These are phyloP conservation scores for Wiebesia pumilae DNA, from an alignment of 1,140 invertebrate species.

Conservation along the genomic window DNA sequence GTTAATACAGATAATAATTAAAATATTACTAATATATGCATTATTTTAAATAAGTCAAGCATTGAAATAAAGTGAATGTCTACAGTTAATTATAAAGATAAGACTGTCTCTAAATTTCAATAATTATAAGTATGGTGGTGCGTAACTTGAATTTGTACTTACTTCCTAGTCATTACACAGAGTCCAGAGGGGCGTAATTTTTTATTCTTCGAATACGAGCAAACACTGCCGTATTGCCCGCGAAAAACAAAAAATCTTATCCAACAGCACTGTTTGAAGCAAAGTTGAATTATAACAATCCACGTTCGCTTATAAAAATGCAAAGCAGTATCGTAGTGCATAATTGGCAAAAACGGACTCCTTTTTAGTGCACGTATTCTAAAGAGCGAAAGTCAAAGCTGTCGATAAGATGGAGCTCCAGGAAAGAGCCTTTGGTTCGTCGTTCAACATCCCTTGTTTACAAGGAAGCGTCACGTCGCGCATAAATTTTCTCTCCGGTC, in stretches of 20 bases:
- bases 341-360: background rate
- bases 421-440: background rate
- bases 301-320: background rate
- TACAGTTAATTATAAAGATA: background rate
- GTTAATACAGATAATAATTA: too few relatives aligned
- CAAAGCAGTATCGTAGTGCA: background rate
- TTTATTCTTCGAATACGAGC: background rate
- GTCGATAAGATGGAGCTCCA: too few relatives aligned
- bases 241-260: background rate
- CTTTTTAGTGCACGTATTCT: background rate
- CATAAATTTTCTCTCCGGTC: constrained; percentile 5
- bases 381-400: constrained; percentile 7
- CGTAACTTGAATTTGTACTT: background rate
- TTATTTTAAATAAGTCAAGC: too few relatives aligned
- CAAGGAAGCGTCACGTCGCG: constrained; percentile 23
- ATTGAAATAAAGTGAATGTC: too few relatives aligned
- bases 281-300: background rate
- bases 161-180: background rate
- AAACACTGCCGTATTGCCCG: background rate
- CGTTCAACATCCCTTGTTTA: constrained; percentile 36
- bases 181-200: background rate
- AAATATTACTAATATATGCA: too few relatives aligned
- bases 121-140: background rate
- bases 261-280: background rate
- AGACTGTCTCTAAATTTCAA: background rate